These are phyloP conservation scores for Nyleta sp. DNA, from an alignment of 2,888 invertebrate genomes.

Conservation along the genomic window DNA sequence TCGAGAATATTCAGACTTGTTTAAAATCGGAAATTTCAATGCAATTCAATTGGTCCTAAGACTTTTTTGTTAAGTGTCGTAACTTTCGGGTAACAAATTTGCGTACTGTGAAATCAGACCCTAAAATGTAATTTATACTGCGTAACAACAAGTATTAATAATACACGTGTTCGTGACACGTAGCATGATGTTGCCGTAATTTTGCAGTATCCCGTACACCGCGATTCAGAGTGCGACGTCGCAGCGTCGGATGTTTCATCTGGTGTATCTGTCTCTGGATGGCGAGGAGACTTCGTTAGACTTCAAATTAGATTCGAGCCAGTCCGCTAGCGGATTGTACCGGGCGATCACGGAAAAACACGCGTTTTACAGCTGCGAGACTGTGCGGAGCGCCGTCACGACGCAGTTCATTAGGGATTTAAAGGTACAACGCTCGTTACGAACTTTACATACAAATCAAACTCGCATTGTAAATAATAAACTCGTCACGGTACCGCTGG, in stretches of 20 bases:
- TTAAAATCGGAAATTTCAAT: no score
- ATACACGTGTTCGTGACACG: no score
- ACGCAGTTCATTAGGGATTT: slow-evolving; percentile 95
- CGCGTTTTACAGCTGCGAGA: slow-evolving; percentile 96
- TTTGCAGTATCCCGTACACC: slow-evolving; percentile 89
- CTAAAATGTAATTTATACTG: no score
- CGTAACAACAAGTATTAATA: no score
- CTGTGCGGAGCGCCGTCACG: slow-evolving; percentile 93
- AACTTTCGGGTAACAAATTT: no score
- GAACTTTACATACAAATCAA: slow-evolving; percentile 14
- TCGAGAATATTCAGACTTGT: no score
- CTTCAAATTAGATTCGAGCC: slow-evolving; percentile 91
- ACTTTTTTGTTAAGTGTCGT: no score
- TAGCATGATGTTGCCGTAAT: slow-evolving; percentile 3
- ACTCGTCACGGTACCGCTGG: no score
- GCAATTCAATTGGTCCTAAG: no score
- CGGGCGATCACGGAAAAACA: slow-evolving; percentile 95
- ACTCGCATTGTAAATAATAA: slow-evolving; percentile 26
- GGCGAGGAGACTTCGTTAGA: slow-evolving; percentile 88
- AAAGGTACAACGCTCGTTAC: slow-evolving; percentile 84
- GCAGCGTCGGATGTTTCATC: slow-evolving; percentile 88
- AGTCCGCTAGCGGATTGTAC: slow-evolving; percentile 92
- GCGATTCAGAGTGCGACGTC: slow-evolving; percentile 92
- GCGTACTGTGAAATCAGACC: no score
- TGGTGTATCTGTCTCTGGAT: slow-evolving; percentile 88